Base-by-base conservation (phyloP, 2,113 vertebrate species). In the rat (Rattus norvegicus) region DNA sequence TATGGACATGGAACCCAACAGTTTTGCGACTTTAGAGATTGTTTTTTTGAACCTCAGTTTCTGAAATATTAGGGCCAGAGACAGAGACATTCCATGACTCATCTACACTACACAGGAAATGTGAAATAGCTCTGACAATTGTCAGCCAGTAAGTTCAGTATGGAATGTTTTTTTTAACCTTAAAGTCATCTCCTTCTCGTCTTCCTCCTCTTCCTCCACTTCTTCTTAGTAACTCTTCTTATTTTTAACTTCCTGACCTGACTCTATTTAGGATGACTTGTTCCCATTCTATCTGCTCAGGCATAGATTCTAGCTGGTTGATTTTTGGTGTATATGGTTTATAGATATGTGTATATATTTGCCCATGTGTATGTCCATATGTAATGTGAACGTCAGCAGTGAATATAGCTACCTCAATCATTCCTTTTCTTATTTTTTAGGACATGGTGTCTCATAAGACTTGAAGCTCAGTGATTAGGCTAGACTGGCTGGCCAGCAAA, bases 251-350 rank as follows among this genome's bases (percentile, higher is more conserved):
- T 76, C 26, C 65, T 83, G 30, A 69, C 16, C 19, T 69, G 65
- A 33, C 36, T 95, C 73, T 94, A 16, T 96, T 88, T 77, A 85
- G 56, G 49, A 87, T 70, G 67, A 72, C 36, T 69, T 95, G 36
- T 2, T 30, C 63, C 14, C 52, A 69, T 89, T 89, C 36, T 17
- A 59, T 22, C 39, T 63, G 1, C 43, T 75, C 91, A 43, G 63
- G 47, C 49, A 56, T 39, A 43, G 69, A 19, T 72, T 88, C 39
- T 79, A 3, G 54, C 73, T 61, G 39, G 39, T 56, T 47, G 13
- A 39, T 30, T 22, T 77, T 92, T 90, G 73, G 5, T 20, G 13
- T 13, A 2, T 36, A 63, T 67, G 9, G 61, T 49, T 49, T 49
- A 65, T 47, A 43, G 14, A 17, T 47, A 65, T 47, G 61, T 12